These are phyloP conservation scores for Acromyrmex echinatior DNA, from an alignment of 1,140 invertebrate species.

Conservation along the genomic window DNA sequence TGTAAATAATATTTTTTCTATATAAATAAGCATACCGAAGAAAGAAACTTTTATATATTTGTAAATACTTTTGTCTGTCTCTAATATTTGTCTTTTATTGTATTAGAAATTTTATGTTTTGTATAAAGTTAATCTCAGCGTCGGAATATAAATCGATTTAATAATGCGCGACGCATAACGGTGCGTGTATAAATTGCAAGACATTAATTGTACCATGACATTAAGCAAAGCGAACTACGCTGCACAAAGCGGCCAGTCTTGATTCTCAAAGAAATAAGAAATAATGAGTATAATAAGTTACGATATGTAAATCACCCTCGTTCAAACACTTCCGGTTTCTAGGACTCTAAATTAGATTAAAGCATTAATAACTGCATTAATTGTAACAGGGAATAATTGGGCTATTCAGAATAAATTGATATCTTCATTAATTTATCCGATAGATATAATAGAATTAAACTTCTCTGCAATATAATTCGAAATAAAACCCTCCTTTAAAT, in stretches of 20 bases:
- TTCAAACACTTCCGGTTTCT: neutral
- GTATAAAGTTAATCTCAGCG: slow-evolving; percentile 9
- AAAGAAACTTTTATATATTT: neutral
- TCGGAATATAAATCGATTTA: slow-evolving; percentile 48
- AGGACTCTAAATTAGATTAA: neutral
- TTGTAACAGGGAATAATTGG: neutral
- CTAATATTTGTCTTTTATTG: slow-evolving; percentile 17
- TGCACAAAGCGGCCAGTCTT: slow-evolving; percentile 3
- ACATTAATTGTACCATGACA: slow-evolving; percentile 44
- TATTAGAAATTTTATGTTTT: slow-evolving; percentile 20
- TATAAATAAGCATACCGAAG: neutral
- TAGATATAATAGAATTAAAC: neutral
- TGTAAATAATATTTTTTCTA: neutral
- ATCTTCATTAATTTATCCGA: neutral
- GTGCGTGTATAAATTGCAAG: slow-evolving; percentile 28
- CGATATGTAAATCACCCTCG: neutral
- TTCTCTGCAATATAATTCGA: neutral
- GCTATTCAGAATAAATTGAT: neutral
- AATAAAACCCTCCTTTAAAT: neutral
- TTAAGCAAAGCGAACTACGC: neutral
- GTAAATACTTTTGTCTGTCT: neutral
- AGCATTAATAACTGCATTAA: slow-evolving; percentile 24
- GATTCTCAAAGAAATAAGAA: slow-evolving; percentile 8
- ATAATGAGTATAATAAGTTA: slow-evolving; percentile 1
- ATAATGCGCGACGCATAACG: slow-evolving; percentile 34